Evolutionary conservation across 2,888 invertebrate genomes (phyloP), one percentile per base, ranked within the genome.

Genomic region (Diaphora mendica): DNA sequence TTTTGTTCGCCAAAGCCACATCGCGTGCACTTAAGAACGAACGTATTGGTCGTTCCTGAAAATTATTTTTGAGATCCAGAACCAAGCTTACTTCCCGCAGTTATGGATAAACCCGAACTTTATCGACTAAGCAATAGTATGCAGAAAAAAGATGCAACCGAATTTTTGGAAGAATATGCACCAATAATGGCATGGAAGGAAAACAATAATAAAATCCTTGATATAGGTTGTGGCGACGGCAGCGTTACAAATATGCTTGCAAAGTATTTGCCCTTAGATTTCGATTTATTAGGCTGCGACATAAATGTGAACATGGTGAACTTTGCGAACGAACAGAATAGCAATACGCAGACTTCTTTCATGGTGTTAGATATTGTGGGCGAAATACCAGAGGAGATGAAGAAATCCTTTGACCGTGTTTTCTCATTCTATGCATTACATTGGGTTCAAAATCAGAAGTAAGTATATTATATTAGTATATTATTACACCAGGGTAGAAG

Each of bases 91-190:
- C 15, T 4, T 13, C 7, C 62, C 13, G 30, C 62, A 62, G 30
- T 26, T 55, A 68, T 68, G 68, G 15, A 44, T 44, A 55, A 68
- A 33, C 33, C 68, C 5, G 35, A 35, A 17, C 51, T 68, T 23
- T 68, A 68, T 55, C 13, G 51, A 3, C 20, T 33, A 51, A 68
- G 33, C 42, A 68, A 68, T n/a, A 20, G n/a, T 68, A 9, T 68
- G 23, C 68, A 68, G 51, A 26, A 9, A 55, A 48, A 33, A 30
- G 20, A 51, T 17, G 55, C 33, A 33, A 2, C 15, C 9, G 33
- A 33, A 11, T 17, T 11, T 51, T 68, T 68, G 23, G 51, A 68
- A 51, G 48, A 68, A 23, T n/a, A 51, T 20, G 48, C 11, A 17
- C 33, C 51, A 9, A 68, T 55, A 42, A 33, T 68, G 2, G 8